phyloP scores from a whole-genome alignment of 2,113 vertebrate genomes.

The Phyllopteryx taeniolatus region DNA sequence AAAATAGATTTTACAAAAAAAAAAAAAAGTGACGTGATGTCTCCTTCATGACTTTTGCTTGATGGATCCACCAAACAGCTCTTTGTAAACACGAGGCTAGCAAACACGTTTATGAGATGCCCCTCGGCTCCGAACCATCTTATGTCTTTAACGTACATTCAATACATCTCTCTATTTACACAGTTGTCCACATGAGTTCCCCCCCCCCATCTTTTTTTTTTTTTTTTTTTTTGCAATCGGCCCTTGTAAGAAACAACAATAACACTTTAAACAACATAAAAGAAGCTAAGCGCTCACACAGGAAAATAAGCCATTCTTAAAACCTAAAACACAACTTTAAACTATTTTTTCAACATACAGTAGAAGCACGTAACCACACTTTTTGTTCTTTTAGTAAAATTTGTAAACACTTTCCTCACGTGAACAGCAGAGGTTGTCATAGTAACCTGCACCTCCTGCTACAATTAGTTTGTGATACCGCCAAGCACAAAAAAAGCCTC shows the following conservation, averaged over 20 bases:
- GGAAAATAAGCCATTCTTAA: constrained; percentile 51
- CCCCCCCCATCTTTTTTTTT: not conserved
- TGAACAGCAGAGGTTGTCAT: not conserved
- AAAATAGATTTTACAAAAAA: constrained; percentile 57
- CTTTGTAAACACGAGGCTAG: constrained; percentile 60
- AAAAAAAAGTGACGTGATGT: constrained; percentile 75
- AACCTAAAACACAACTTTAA: constrained; percentile 57
- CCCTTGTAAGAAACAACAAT: constrained; percentile 14
- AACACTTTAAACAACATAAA: constrained; percentile 25
- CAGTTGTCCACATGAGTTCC: not conserved
- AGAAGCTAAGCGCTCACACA: constrained; percentile 59
- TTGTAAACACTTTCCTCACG: constrained; percentile 51
- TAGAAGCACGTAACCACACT: constrained; percentile 71
- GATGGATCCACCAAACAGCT: constrained; percentile 55
- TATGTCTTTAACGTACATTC: not conserved
- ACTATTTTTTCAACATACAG: constrained; percentile 58
- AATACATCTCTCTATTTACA: not conserved
- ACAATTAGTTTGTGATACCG: not conserved
- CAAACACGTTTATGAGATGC: not conserved
- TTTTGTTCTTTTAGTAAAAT: constrained; percentile 41
- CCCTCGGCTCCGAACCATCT: not conserved
- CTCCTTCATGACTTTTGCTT: constrained; percentile 69
- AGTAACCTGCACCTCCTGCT: not conserved
- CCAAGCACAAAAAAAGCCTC: not conserved
- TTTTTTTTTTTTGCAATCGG: constrained; percentile 13